A percentile compares a stretch with the other conserved stretches of the same genome.
These are phyloP conservation scores for Melangyna quadrimaculata DNA, from an alignment of 2,888 invertebrate genomes.

Conservation along the genomic window DNA sequence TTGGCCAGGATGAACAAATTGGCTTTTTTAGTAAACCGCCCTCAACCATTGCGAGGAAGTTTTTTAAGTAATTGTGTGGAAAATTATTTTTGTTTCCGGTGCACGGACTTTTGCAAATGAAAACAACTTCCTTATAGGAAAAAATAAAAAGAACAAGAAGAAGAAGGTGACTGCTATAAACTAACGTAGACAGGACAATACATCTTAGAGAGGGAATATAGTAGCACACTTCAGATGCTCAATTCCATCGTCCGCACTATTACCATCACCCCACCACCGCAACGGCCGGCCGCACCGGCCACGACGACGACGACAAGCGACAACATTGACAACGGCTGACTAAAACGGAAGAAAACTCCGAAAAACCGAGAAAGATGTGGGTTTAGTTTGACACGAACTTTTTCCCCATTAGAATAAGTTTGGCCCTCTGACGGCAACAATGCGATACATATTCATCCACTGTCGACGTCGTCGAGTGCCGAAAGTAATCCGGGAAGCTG, in stretches of 20 bases:
- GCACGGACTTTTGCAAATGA: conserved; percentile 50
- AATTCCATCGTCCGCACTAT: neutral
- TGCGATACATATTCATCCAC: conserved; percentile 61
- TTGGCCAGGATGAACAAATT: conserved; percentile 35
- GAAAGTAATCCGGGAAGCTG: conserved; percentile 55
- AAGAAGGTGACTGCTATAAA: conserved; percentile 56
- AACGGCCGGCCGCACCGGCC: neutral
- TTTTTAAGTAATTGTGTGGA: conserved; percentile 65
- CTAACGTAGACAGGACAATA: conserved; percentile 59
- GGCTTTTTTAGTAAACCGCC: conserved; percentile 7
- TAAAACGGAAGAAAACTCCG: conserved; percentile 1
- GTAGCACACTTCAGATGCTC: neutral
- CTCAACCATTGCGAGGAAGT: conserved; percentile 6
- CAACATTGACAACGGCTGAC: conserved; percentile 8
- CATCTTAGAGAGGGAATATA: conserved; percentile 37
- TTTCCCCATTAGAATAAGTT: conserved; percentile 53
- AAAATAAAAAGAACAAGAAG: conserved; percentile 2
- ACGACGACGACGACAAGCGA: neutral
- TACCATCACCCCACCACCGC: neutral
- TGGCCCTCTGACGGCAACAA: conserved; percentile 32
- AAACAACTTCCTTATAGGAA: conserved; percentile 23
- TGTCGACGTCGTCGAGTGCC: conserved; percentile 47
- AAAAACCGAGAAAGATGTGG: conserved; percentile 32
- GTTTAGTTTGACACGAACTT: conserved; percentile 63
- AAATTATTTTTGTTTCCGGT: conserved; percentile 65